phyloP scores from a whole-genome alignment of 35 echinoderm and acorn worm species.

The Apostichopus californicus region DNA sequence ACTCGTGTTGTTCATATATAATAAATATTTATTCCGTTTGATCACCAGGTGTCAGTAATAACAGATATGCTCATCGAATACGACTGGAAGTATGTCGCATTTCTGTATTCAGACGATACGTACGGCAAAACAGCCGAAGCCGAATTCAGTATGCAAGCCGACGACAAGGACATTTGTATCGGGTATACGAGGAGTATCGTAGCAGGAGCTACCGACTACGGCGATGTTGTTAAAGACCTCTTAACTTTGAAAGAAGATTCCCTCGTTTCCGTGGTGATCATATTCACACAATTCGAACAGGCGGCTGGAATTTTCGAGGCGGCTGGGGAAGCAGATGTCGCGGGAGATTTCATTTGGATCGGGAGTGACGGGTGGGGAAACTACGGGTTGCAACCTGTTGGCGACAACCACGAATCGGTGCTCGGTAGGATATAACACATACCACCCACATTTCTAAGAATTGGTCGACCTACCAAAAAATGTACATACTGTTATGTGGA shows the following conservation, averaged over 20 bases:
- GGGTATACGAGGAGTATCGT: conserved; percentile 55
- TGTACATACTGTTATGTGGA: no score
- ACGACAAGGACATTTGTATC: conserved; percentile 68
- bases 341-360: conserved; percentile 78
- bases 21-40: no score
- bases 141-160: conserved; percentile 64
- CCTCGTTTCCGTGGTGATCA: conserved; percentile 65
- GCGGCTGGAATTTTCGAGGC: conserved; percentile 44
- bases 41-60: conserved; percentile 60
- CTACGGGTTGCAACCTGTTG: conserved; percentile 47
- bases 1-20: no score
- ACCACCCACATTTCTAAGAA: no score
- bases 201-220: neutral
- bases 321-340: neutral
- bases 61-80: conserved; percentile 79
- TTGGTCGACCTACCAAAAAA: no score
- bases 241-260: neutral
- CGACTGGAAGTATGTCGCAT: conserved; percentile 91
- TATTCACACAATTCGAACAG: conserved; percentile 71
- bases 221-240: neutral
- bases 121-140: conserved; percentile 80
- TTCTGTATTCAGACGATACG: conserved; percentile 86
- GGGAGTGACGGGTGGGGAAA: conserved; percentile 81
- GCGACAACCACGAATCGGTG: conserved; percentile 1
- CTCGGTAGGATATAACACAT: conserved; percentile 39